phyloP scores from a whole-genome alignment of 2,797 vertebrate genomes.

The Ceryle rudis region DNA sequence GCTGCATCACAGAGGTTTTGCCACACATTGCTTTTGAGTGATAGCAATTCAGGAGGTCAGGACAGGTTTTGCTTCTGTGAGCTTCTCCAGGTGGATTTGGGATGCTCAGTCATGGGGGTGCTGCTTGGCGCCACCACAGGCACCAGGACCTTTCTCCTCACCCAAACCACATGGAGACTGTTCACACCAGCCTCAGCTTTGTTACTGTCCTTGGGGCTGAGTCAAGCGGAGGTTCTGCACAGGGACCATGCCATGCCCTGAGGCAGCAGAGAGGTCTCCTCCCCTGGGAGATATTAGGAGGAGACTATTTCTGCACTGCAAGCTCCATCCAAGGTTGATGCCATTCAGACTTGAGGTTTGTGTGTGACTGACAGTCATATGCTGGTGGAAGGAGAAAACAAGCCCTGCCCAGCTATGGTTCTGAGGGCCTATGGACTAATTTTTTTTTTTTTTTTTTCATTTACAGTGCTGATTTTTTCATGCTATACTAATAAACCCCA shows the following conservation, averaged over 20 bases:
- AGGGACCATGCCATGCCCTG: accelerated
- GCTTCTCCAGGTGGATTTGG: not conserved
- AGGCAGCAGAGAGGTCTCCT: not conserved
- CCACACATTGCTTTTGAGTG: not conserved
- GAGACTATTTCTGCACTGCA: not conserved
- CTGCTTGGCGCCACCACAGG: accelerated
- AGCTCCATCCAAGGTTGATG: not conserved
- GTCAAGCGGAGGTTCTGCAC: not conserved
- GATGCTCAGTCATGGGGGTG: not conserved
- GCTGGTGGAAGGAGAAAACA: not conserved
- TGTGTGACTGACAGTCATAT: not conserved
- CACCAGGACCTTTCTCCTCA: not conserved
- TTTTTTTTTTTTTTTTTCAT: not conserved
- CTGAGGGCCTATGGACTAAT: not conserved
- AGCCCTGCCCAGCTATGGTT: not conserved
- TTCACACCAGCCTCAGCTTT: accelerated
- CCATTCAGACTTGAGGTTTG: not conserved
- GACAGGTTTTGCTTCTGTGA: not conserved
- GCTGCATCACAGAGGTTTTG: not conserved
- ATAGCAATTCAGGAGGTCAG: not conserved
- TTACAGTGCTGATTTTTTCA: conserved; percentile 4
- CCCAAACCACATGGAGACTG: not conserved
- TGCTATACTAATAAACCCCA: not conserved
- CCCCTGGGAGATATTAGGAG: not conserved
- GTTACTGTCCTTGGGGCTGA: too few relatives aligned